These are phyloP conservation scores for Nautilus pompilius DNA, from an alignment of 1,140 invertebrate genomes.

Conservation along the genomic window DNA sequence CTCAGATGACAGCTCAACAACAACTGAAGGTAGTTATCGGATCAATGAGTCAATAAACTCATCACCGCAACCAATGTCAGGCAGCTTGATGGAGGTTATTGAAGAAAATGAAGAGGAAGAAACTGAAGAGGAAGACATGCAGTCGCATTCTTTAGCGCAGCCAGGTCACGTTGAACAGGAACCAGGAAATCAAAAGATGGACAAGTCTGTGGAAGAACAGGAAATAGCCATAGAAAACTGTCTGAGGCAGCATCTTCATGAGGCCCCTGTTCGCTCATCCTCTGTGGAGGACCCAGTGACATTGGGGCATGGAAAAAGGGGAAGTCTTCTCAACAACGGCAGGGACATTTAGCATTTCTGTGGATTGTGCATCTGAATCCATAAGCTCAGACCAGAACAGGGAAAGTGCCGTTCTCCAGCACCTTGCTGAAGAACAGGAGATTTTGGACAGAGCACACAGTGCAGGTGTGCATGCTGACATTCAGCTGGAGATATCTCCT, in stretches of 20 bases:
- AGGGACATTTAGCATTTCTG: conserved; percentile 33
- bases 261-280: too few relatives aligned
- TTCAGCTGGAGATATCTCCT: too few relatives aligned
- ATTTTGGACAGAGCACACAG: not conserved
- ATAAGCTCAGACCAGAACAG: too few relatives aligned
- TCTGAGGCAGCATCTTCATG: too few relatives aligned
- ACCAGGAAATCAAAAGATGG: not conserved
- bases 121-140: not conserved
- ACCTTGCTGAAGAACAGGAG: too few relatives aligned
- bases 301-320: conserved; percentile 10
- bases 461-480: not conserved
- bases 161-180: too few relatives aligned
- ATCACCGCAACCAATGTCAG: conserved; percentile 8
- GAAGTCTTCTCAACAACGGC: conserved; percentile 36
- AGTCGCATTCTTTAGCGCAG: too few relatives aligned
- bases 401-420: too few relatives aligned
- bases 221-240: too few relatives aligned
- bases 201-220: not conserved
- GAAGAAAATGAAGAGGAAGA: conserved; percentile 1
- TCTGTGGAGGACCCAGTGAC: too few relatives aligned
- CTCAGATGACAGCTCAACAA: conserved; percentile 25
- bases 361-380: conserved; percentile 7
- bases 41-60: conserved; percentile 10
- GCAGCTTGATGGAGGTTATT: conserved; percentile 2
- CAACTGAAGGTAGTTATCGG: conserved; percentile 24